Base-by-base conservation (phyloP, 1,140 invertebrate species). In the Papilio helenus region DNA sequence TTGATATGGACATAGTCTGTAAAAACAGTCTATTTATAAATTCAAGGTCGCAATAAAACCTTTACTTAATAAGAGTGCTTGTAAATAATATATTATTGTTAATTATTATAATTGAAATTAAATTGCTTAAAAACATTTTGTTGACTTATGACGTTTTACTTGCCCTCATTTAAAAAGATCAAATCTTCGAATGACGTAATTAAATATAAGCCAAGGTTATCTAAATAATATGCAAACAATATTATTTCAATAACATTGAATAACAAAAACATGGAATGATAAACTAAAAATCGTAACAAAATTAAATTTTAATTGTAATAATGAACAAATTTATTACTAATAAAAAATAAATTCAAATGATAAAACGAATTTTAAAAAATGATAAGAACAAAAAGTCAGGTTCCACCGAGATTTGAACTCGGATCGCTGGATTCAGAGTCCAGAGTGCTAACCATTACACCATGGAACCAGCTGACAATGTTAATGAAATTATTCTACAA, bases 361-460 rank as follows among this genome's bases (percentile, higher is more conserved):
- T 4, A 4, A 34, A 34, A 55, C 3, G 5, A 55, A n/a, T 4
- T 8, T 18, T 18, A n/a, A n/a, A 18, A 55, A 55, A 20, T 20
- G 20, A 55, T 14, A 55, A n/a, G n/a, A 77, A 72, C 85, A 88
- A 92, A 90, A 90, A 76, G 39, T 76, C 84, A 94, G 92, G 92
- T 94, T 93, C 92, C 92, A 94, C 92, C 92, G 92, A 94, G 93
- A 94, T 92, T 94, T 94, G 93, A 94, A 94, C 93, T 94, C 93
- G 93, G 93, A 94, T 94, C 92, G 92, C 93, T 91, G 92, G 93
- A 94, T 94, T 94, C 93, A 94, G 92, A 94, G 93, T 94, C 93
- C 93, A 92, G 93, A 94, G 93, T 94, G 93, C 93, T 94, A 93
- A 94, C 93, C 93, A 86, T 94, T 93, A 94, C 93, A 94, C 92